A percentile compares a stretch with the other conserved stretches of the same genome.
phyloP scores from a whole-genome alignment of 2,888 invertebrate genomes.

The Vanessa cardui region DNA sequence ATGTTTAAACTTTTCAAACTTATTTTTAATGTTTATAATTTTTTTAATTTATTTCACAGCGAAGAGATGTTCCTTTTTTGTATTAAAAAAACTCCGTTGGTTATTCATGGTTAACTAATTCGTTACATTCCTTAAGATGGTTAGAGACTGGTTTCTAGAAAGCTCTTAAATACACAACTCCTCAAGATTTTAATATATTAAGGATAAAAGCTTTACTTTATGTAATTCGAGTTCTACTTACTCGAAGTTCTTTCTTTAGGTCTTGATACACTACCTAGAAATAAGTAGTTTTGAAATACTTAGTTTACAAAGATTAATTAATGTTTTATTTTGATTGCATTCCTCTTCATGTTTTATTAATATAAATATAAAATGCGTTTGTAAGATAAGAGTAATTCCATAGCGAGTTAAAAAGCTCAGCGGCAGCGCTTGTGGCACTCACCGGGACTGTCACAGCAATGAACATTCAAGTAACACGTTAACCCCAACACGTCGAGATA shows the following conservation, averaged over 20 bases:
- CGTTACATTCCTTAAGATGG: too few relatives aligned
- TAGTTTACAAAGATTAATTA: neutral
- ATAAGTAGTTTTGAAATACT: neutral
- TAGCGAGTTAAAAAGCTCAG: slow-evolving; percentile 19
- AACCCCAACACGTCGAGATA: slow-evolving; percentile 15
- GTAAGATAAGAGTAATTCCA: slow-evolving; percentile 7
- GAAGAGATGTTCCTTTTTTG: too few relatives aligned
- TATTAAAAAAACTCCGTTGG: neutral
- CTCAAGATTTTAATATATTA: too few relatives aligned
- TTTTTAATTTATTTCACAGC: neutral
- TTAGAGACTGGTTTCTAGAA: too few relatives aligned
- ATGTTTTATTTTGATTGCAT: neutral
- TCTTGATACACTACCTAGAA: neutral
- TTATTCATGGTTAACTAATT: neutral
- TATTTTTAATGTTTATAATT: too few relatives aligned
- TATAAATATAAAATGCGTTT: slow-evolving; percentile 19
- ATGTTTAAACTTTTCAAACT: too few relatives aligned
- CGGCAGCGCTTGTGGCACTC: slow-evolving; percentile 28
- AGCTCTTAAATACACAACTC: too few relatives aligned
- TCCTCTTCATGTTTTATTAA: neutral
- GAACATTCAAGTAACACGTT: slow-evolving; percentile 22
- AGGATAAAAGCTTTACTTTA: too few relatives aligned
- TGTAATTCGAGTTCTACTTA: too few relatives aligned
- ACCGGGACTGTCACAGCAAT: slow-evolving; percentile 29
- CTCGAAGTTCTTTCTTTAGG: too few relatives aligned